Base-by-base conservation (phyloP, 2,113 vertebrate species). In the Callipepla californica region DNA sequence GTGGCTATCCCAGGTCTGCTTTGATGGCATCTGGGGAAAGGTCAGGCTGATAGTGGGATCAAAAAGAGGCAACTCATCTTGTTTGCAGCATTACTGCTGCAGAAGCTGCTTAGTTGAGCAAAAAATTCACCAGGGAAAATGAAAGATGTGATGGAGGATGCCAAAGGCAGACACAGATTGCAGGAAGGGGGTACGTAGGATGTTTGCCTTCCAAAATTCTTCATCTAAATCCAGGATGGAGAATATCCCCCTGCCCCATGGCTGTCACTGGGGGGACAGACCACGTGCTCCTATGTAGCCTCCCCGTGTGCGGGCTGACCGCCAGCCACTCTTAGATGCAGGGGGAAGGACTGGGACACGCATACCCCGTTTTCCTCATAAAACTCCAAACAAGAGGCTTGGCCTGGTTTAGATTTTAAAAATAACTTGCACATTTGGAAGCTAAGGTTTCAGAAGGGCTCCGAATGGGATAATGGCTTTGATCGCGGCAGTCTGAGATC, bases 351-450 rank as follows among this genome's bases (percentile, higher is more conserved):
- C 80, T 88, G 78, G 61, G 76, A 86, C 61, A 59, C 82, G 62
- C 85, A 92, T 65, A 90, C 73, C 61, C 90, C 7, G 0, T 86
- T 96, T 95, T 81, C 69, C 89, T 93, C 77, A 11, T 96, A 96
- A 96, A 91, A 94, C 77, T 93, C 89, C 42, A 77, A 93, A 70
- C 77, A 72, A 74, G 87, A 96, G 30, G 50, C 59, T 82, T 90
- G 76, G 74, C 83, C 94, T 96, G 95, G 91, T 96, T 97, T 96
- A 92, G 93, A 97, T 96, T 97, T 97, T 90, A 78, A 93, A 95
- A 97, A 94, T 96, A 95, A 86, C 94, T 94, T 92, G 55, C 94
- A 94, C 94, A 91, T 95, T 95, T 95, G 92, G 86, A 94, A 96
- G 86, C 90, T 92, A 9, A 77, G 93, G 86, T 96, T 96, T 96